These are phyloP conservation scores for Rhynchonycteris naso DNA, from an alignment of 2,797 vertebrate species.

Conservation along the genomic window DNA sequence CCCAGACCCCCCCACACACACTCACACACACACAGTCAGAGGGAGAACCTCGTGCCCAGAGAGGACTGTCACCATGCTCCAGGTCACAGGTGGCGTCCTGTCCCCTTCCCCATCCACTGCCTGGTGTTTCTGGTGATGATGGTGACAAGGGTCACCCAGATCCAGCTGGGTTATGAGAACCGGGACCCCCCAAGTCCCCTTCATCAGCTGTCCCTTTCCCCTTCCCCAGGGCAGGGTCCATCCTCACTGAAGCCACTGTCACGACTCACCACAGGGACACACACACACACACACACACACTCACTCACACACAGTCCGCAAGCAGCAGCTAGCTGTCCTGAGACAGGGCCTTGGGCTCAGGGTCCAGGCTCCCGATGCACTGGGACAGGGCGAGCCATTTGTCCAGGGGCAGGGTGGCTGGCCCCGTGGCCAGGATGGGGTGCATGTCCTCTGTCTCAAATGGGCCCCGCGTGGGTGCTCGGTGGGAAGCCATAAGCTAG, in stretches of 20 bases:
- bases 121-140: neutral
- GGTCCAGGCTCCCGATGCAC: neutral
- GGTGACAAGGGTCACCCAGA: fast-evolving
- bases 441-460: neutral
- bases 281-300: too few relatives aligned
- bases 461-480: fast-evolving
- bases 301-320: neutral
- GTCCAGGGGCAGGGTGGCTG: neutral
- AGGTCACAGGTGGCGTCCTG: fast-evolving
- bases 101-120: fast-evolving
- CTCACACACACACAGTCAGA: too few relatives aligned
- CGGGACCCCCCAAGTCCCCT: fast-evolving
- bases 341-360: neutral
- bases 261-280: neutral
- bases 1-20: neutral
- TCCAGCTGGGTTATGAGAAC: fast-evolving
- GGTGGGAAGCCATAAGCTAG: neutral
- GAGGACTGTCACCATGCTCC: fast-evolving
- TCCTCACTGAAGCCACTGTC: neutral
- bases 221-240: too few relatives aligned
- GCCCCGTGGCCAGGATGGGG: fast-evolving
- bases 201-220: too few relatives aligned
- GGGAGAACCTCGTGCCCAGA: neutral
- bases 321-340: neutral
- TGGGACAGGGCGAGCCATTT: neutral